A percentile compares a stretch with the other conserved stretches of the same genome.
These are phyloP conservation scores for Monochamus saltuarius DNA, from an alignment of 1,140 invertebrate species.

Conservation along the genomic window DNA sequence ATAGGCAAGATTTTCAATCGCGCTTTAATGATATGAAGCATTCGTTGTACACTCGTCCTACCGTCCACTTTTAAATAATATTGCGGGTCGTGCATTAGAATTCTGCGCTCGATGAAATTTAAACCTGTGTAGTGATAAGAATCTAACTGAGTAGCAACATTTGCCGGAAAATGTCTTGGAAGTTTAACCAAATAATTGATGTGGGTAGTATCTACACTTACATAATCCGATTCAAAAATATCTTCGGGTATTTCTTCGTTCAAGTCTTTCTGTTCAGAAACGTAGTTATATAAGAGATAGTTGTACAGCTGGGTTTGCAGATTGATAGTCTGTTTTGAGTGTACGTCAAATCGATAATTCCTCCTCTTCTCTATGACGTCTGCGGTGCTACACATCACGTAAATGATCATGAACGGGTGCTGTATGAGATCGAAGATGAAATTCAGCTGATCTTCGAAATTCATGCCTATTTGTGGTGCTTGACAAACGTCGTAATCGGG, in stretches of 20 bases:
- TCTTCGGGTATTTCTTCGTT: conserved; percentile 31
- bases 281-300: conserved; percentile 20
- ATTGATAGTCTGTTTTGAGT: conserved; percentile 41
- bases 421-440: conserved; percentile 41
- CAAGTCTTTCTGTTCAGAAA: conserved; percentile 1
- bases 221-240: conserved; percentile 19
- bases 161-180: conserved; percentile 52
- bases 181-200: conserved; percentile 39
- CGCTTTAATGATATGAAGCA: conserved; percentile 54
- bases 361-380: conserved; percentile 54
- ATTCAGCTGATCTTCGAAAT: conserved; percentile 44
- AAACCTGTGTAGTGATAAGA: conserved; percentile 51
- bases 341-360: conserved; percentile 53
- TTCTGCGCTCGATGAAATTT: conserved; percentile 53
- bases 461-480: conserved; percentile 26
- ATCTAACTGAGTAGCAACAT: conserved; percentile 52
- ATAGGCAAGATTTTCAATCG: conserved; percentile 51
- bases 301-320: conserved; percentile 24
- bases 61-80: conserved; percentile 60
- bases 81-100: conserved; percentile 56
- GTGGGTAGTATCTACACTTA: conserved; percentile 23
- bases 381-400: conserved; percentile 55
- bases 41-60: conserved; percentile 49
- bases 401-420: conserved; percentile 57
- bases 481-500: conserved; percentile 23